These are phyloP conservation scores for Drosophila nannoptera DNA, from an alignment of 1,140 invertebrate genomes.

Conservation along the genomic window DNA sequence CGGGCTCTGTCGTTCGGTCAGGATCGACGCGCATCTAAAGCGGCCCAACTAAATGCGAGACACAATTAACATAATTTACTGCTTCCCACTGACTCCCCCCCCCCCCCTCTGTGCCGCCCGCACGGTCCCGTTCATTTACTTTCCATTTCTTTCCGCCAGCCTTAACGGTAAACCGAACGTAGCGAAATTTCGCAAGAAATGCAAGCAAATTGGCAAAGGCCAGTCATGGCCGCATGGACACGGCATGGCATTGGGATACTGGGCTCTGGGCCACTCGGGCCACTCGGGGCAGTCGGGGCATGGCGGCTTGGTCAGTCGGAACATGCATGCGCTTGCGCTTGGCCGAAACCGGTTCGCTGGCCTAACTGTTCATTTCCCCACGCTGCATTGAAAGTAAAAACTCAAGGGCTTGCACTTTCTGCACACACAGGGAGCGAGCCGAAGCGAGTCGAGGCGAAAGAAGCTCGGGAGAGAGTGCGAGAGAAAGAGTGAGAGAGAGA, in stretches of 20 bases:
- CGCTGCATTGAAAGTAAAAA: slow-evolving; percentile 75
- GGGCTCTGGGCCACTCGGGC: no score
- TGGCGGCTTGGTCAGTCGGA: background rate
- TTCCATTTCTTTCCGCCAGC: slow-evolving; percentile 58
- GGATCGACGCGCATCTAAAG: slow-evolving; percentile 49
- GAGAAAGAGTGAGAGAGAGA: slow-evolving; percentile 19
- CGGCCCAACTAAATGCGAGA: slow-evolving; percentile 44
- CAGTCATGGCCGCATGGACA: slow-evolving; percentile 20
- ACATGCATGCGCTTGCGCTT: no score
- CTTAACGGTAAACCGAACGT: slow-evolving; percentile 62
- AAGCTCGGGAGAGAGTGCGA: slow-evolving; percentile 26
- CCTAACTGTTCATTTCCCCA: background rate
- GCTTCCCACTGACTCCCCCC: slow-evolving; percentile 38
- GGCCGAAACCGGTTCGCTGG: slow-evolving; percentile 51
- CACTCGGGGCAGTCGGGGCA: background rate
- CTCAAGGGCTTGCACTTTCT: slow-evolving; percentile 79
- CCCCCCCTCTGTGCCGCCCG: slow-evolving; percentile 56
- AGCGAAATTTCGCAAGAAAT: slow-evolving; percentile 57
- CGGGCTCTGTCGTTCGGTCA: slow-evolving; percentile 49
- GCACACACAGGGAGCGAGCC: slow-evolving; percentile 45
- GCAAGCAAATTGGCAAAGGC: slow-evolving; percentile 36
- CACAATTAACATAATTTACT: slow-evolving; percentile 73
- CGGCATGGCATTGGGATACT: no score
- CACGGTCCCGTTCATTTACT: slow-evolving; percentile 51
- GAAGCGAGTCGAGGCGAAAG: slow-evolving; percentile 39